Conservation (phyloP, 2,797 vertebrate genomes). For the Crocodylus rhombifer region DNA sequence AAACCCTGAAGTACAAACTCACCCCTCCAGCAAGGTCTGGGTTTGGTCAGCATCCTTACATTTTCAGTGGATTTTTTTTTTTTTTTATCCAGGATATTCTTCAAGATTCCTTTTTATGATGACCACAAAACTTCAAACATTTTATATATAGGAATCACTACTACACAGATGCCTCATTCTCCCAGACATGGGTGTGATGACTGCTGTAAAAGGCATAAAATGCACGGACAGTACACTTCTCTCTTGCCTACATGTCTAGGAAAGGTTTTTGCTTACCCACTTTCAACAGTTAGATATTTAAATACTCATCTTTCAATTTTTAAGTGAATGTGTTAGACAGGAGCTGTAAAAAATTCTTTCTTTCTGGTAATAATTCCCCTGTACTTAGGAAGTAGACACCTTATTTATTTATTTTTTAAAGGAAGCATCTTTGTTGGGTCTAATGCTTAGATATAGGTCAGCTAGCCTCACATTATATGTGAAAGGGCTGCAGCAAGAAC, state of each 20-base stretch:
- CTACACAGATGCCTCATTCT: accelerated
- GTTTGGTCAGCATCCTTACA: background rate
- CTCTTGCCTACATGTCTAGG: background rate
- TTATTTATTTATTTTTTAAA: background rate
- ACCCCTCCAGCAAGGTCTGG: background rate
- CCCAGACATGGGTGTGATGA: background rate
- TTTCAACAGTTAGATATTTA: background rate
- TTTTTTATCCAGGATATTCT: accelerated
- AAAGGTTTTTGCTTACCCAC: background rate
- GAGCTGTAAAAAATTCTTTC: background rate
- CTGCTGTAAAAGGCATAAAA: background rate
- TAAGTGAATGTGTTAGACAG: background rate
- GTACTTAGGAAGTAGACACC: background rate
- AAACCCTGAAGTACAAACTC: background rate
- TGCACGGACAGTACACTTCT: accelerated
- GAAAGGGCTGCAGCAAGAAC: accelerated
- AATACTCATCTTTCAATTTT: background rate
- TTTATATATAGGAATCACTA: background rate
- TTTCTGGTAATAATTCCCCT: background rate
- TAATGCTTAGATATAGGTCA: accelerated
- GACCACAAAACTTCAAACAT: background rate
- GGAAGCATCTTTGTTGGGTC: background rate
- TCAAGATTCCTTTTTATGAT: background rate
- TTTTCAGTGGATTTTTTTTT: background rate
- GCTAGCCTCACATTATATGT: background rate